These are phyloP conservation scores for Ciconia maguari DNA, from an alignment of 2,113 vertebrate genomes.

Conservation along the genomic window DNA sequence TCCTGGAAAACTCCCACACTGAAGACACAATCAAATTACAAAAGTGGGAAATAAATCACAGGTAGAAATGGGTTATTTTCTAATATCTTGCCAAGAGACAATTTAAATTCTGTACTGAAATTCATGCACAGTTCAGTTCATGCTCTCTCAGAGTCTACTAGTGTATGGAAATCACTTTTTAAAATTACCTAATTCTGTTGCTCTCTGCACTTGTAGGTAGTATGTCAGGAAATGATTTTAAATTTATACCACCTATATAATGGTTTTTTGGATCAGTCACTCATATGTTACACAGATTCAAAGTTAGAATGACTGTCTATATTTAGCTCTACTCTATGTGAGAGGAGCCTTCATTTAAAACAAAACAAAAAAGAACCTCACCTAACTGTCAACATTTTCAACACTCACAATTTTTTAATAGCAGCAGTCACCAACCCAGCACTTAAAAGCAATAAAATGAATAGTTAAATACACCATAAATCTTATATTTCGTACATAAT, in stretches of 20 bases:
- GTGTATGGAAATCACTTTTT: not conserved
- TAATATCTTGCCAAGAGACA: not conserved
- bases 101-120: not conserved
- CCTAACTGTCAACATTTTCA: not conserved
- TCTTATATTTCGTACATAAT: not conserved
- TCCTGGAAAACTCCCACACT: not conserved
- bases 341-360: not conserved
- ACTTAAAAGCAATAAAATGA: not conserved
- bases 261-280: not conserved
- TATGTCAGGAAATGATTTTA: not conserved
- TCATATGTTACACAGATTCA: not conserved
- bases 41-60: not conserved
- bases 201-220: not conserved
- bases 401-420: not conserved
- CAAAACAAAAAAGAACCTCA: not conserved
- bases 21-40: not conserved
- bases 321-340: not conserved
- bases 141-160: not conserved
- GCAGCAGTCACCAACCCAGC: not conserved
- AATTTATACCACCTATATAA: not conserved
- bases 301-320: not conserved
- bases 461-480: not conserved
- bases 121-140: not conserved
- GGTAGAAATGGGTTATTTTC: not conserved
- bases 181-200: not conserved